phyloP scores from a whole-genome alignment of 2,888 invertebrate species.

The Gastracanthus pulcherrimus region DNA sequence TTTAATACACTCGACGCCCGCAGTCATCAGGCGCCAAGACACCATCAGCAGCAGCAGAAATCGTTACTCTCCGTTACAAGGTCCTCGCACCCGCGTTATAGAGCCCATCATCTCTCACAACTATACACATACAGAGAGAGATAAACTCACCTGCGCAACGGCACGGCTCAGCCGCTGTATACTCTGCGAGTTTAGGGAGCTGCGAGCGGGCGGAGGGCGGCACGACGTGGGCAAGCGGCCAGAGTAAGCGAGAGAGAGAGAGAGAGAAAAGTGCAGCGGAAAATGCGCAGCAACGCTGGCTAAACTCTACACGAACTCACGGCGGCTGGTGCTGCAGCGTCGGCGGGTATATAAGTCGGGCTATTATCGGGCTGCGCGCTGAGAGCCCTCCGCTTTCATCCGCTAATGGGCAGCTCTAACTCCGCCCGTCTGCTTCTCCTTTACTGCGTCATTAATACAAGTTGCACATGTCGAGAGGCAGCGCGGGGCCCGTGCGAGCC shows the following conservation, averaged over 20 bases:
- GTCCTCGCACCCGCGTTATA: not conserved
- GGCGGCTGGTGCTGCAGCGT: not conserved
- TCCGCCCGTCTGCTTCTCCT: conserved; percentile 75
- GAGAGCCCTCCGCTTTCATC: conserved; percentile 77
- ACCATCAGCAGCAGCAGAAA: not conserved
- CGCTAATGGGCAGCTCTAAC: conserved; percentile 77
- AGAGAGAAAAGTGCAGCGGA: conserved; percentile 16
- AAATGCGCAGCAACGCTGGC: too few relatives aligned
- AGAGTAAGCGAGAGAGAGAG: conserved; percentile 16
- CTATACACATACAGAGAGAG: not conserved
- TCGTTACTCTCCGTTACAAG: not conserved
- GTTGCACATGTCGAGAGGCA: conserved; percentile 77
- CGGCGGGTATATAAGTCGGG: conserved; percentile 71
- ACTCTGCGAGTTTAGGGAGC: not conserved
- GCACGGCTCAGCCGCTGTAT: too few relatives aligned
- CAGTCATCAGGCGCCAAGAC: not conserved
- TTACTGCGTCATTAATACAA: conserved; percentile 77
- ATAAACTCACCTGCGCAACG: not conserved
- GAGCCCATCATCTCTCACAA: not conserved
- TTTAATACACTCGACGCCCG: not conserved
- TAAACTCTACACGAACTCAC: conserved; percentile 43
- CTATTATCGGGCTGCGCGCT: conserved; percentile 77
- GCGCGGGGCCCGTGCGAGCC: conserved; percentile 67
- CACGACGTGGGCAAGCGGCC: conserved; percentile 51
- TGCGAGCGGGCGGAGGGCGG: conserved; percentile 25